phyloP scores from a whole-genome alignment of 2,888 invertebrate genomes.

The Hofmannophila pseudospretella region DNA sequence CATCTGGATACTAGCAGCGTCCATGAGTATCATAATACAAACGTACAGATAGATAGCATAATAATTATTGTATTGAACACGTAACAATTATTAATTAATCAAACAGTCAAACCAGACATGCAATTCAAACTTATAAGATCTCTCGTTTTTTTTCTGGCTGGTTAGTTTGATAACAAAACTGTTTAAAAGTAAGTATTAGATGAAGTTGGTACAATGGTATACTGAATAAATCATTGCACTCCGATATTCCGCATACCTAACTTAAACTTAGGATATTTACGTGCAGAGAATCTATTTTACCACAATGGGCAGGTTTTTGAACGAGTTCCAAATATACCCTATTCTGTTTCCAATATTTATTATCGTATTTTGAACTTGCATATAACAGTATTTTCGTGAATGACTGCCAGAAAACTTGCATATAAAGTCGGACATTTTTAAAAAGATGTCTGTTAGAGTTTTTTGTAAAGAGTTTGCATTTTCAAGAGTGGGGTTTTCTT shows the following conservation, averaged over 20 bases:
- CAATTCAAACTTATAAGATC: too few species aligned
- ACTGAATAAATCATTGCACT: too few species aligned
- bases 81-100: too few species aligned
- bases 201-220: too few species aligned
- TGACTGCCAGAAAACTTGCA: constrained; percentile 18
- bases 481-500: too few species aligned
- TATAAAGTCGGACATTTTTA: constrained; percentile 11
- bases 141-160: too few species aligned
- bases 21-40: neutral
- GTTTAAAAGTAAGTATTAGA: too few species aligned
- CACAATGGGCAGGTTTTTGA: constrained; percentile 39
- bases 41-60: neutral
- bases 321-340: constrained; percentile 43
- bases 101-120: too few species aligned
- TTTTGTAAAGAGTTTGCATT: too few species aligned
- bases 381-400: constrained; percentile 16
- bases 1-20: neutral
- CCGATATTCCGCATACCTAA: too few species aligned
- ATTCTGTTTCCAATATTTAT: constrained; percentile 42
- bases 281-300: constrained; percentile 38
- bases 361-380: constrained; percentile 32
- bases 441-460: too few species aligned
- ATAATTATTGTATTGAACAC: neutral
- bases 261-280: neutral
- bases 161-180: too few species aligned